phyloP scores from a whole-genome alignment of 2,797 vertebrate genomes.

The Spinibarbus caldwelli region DNA sequence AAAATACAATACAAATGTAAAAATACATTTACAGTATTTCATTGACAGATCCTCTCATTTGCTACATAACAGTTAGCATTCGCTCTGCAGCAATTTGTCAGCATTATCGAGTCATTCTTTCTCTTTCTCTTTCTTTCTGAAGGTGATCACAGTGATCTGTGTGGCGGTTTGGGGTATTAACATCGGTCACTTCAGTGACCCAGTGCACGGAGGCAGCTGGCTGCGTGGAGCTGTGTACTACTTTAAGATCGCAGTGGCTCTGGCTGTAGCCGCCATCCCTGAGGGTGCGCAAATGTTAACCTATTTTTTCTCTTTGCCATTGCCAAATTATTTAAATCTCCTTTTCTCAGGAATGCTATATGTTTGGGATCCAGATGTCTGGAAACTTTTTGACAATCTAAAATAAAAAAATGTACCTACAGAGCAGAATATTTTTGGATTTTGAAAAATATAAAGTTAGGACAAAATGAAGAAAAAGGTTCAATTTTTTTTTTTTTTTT shows the following conservation, averaged over 20 bases:
- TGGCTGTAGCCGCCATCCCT: conserved; percentile 83
- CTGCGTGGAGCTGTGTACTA: conserved; percentile 83
- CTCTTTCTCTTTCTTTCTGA: conserved; percentile 10
- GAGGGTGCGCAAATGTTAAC: conserved; percentile 69
- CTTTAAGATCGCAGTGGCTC: conserved; percentile 83
- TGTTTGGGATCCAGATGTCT: not conserved
- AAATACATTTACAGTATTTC: conserved; percentile 15
- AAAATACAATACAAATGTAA: not conserved
- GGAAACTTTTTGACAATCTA: not conserved
- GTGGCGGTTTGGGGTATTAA: conserved; percentile 85
- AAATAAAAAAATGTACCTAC: not conserved
- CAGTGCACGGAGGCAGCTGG: conserved; percentile 84
- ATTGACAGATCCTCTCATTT: not conserved
- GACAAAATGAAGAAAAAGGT: not conserved
- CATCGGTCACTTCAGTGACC: conserved; percentile 83
- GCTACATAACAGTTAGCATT: not conserved
- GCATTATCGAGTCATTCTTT: conserved; percentile 5
- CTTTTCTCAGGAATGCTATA: not conserved
- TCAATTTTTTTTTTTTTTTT: no score
- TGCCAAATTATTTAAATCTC: not conserved
- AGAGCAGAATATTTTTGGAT: not conserved
- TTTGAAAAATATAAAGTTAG: not conserved
- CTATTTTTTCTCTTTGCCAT: not conserved
- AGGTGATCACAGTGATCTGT: conserved; percentile 84
- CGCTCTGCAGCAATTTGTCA: not conserved